Conservation (phyloP, 2,797 vertebrate genomes). For the Epinephelus awoara region DNA sequence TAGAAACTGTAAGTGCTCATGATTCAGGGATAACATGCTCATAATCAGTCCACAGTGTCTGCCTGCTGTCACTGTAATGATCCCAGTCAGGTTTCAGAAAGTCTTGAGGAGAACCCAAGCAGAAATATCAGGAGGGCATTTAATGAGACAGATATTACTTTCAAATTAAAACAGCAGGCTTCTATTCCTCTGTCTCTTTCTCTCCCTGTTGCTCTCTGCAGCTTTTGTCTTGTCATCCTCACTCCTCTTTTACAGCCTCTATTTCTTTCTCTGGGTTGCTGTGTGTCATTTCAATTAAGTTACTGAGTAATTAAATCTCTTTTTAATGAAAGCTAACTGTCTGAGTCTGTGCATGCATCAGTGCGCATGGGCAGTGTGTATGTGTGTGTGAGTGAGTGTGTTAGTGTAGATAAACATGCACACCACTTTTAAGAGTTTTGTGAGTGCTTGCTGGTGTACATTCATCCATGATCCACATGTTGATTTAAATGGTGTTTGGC, state of each 20-base stretch:
- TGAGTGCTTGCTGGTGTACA: background rate
- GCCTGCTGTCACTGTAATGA: conserved; percentile 37
- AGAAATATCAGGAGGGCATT: conserved; percentile 46
- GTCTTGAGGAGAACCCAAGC: conserved; percentile 26
- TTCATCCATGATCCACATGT: conserved; percentile 4
- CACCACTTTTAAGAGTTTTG: background rate
- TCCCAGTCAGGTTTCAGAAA: conserved; percentile 13
- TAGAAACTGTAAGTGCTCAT: background rate
- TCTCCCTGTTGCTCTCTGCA: background rate
- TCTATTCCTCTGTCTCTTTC: conserved; percentile 1
- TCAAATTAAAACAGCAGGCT: conserved; percentile 48
- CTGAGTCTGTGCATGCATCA: conserved; percentile 26
- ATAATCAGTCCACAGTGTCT: conserved; percentile 8
- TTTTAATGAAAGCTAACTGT: conserved; percentile 57
- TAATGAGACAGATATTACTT: conserved; percentile 52
- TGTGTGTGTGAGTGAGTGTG: conserved; percentile 8
- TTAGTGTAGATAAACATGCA: background rate
- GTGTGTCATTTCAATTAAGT: conserved; percentile 62
- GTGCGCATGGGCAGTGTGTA: conserved; percentile 6
- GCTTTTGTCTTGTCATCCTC: conserved; percentile 33
- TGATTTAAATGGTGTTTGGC: conserved; percentile 32
- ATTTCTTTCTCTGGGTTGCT: conserved; percentile 24
- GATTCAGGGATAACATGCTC: conserved; percentile 18
- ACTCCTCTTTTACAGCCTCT: background rate
- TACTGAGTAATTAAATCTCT: conserved; percentile 53